phyloP scores from a whole-genome alignment of 2,888 invertebrate genomes.

The Aporophyla lueneburgensis region DNA sequence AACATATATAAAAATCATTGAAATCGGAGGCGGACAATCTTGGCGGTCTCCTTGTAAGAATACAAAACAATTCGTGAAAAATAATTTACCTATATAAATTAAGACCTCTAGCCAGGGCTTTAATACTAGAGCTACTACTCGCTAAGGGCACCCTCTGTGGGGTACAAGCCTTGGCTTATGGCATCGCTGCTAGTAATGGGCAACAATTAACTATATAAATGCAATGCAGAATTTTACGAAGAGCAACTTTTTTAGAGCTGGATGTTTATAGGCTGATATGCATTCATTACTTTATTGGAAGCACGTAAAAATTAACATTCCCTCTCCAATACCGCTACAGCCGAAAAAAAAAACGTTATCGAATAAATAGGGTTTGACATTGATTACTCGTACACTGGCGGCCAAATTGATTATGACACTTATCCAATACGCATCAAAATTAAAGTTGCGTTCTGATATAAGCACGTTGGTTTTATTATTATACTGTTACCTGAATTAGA shows the following conservation, averaged over 20 bases:
- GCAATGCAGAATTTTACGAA: background rate
- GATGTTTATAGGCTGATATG: background rate
- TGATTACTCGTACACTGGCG: conserved; percentile 28
- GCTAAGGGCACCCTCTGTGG: too few species aligned
- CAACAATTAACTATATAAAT: too few species aligned
- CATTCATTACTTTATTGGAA: conserved; percentile 15
- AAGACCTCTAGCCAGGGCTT: too few species aligned
- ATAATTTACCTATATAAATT: too few species aligned
- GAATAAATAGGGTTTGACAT: conserved; percentile 14
- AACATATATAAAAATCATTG: too few species aligned
- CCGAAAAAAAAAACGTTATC: conserved; percentile 7
- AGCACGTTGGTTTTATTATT: background rate
- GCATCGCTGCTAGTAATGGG: too few species aligned
- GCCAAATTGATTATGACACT: conserved; percentile 50
- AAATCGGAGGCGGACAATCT: too few species aligned
- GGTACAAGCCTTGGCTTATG: too few species aligned
- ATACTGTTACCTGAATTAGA: background rate
- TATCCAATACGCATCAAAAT: conserved; percentile 14
- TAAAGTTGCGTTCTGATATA: background rate
- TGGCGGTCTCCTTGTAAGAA: too few species aligned
- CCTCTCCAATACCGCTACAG: background rate
- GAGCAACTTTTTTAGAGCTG: background rate
- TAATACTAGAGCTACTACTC: too few species aligned
- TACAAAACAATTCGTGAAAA: too few species aligned
- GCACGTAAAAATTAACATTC: conserved; percentile 22